These are phyloP conservation scores for Heliconius cydno DNA, from an alignment of 2,888 invertebrate genomes.

Conservation along the genomic window DNA sequence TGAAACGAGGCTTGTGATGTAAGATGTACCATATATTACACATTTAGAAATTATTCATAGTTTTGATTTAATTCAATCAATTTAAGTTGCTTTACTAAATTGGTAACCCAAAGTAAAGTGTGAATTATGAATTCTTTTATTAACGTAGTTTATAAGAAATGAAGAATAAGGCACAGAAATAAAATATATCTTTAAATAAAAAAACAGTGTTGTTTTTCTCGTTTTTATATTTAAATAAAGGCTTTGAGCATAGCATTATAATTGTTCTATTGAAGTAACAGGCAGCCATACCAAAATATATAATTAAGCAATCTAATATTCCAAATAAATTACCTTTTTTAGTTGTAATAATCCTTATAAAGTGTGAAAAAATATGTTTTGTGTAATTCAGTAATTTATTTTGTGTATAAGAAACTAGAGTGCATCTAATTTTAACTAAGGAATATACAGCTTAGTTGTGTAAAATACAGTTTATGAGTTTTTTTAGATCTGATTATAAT, in stretches of 20 bases:
- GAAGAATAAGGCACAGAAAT: background rate
- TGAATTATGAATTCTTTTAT: background rate
- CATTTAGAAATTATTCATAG: background rate
- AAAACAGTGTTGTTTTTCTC: background rate
- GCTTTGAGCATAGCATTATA: background rate
- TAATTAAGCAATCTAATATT: background rate
- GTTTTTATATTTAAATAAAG: background rate
- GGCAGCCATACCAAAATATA: background rate
- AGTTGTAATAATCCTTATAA: background rate
- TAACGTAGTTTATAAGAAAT: background rate
- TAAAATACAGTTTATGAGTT: background rate
- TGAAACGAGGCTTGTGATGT: slow-evolving; percentile 3
- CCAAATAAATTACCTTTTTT: background rate
- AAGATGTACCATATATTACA: background rate
- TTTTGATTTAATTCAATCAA: background rate
- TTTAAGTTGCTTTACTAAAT: background rate
- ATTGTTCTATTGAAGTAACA: background rate
- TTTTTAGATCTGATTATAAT: slow-evolving; percentile 2
- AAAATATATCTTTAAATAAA: background rate
- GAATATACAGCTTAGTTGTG: background rate
- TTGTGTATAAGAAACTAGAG: background rate
- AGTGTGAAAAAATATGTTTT: background rate
- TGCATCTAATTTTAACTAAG: background rate
- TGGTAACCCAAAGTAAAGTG: background rate
- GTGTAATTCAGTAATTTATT: background rate